phyloP scores from a whole-genome alignment of 2,113 vertebrate species.

The Sinocyclocheilus grahami region DNA sequence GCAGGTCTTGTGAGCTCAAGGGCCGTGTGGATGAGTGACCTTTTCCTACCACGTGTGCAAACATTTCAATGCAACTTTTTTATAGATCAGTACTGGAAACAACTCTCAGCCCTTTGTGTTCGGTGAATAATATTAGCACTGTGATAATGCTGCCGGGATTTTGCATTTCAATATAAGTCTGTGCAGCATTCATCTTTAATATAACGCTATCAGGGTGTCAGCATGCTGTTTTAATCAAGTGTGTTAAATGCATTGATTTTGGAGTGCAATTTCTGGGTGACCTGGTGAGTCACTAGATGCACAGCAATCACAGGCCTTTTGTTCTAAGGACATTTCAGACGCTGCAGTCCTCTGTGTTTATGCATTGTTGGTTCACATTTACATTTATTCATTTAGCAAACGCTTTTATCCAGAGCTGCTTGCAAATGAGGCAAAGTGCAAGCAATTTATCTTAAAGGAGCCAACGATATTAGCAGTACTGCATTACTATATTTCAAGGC shows the following conservation, averaged over 20 bases:
- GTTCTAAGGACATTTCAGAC: background rate
- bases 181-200: background rate
- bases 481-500: background rate
- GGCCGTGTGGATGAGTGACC: background rate
- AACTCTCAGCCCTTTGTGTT: background rate
- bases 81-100: background rate
- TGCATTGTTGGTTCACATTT: background rate
- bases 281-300: background rate
- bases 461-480: background rate
- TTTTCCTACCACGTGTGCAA: background rate
- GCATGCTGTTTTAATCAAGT: constrained; percentile 1
- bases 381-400: background rate
- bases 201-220: background rate
- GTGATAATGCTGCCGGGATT: background rate
- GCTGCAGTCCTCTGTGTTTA: background rate
- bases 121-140: background rate
- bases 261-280: background rate
- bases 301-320: background rate
- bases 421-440: background rate
- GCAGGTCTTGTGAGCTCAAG: background rate
- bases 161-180: background rate
- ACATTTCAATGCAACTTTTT: constrained; percentile 22
- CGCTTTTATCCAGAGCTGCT: background rate
- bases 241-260: background rate
- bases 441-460: background rate